Conservation (phyloP, 2,113 vertebrate species). For the Hippopotamus amphibius region DNA sequence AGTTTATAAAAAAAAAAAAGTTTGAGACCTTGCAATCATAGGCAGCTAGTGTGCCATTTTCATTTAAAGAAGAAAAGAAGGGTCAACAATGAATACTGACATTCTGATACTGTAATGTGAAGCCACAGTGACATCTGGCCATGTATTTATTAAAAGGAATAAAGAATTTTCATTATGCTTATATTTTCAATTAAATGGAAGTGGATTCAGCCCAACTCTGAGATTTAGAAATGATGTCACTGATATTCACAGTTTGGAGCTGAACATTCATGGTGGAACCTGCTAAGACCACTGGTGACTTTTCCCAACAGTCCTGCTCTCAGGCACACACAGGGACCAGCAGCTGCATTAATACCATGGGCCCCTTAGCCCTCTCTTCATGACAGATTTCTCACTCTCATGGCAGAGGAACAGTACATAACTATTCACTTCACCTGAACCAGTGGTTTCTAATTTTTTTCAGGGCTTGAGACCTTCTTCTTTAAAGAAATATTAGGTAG, state of each 20-base stretch:
- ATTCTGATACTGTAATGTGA: background rate
- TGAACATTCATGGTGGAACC: background rate
- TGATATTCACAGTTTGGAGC: background rate
- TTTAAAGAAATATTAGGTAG: slow-evolving; percentile 18
- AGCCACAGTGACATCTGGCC: background rate
- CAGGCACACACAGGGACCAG: background rate
- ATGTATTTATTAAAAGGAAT: background rate
- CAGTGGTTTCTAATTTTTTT: background rate
- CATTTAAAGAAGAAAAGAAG: background rate
- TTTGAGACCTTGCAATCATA: background rate
- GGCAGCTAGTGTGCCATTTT: background rate
- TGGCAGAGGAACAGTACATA: background rate
- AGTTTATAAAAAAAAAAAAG: background rate
- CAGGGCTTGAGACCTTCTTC: background rate
- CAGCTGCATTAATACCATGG: background rate
- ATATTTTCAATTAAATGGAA: slow-evolving; percentile 27
- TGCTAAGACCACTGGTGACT: background rate
- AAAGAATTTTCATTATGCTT: slow-evolving; percentile 8
- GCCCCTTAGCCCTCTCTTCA: background rate
- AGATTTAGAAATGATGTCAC: slow-evolving; percentile 42
- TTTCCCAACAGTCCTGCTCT: background rate
- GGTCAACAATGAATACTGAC: background rate
- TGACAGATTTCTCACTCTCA: background rate
- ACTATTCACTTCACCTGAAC: background rate
- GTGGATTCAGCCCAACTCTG: background rate